Evolutionary conservation across 2,113 vertebrate species (phyloP).

Genomic region (Nesogale talazaci): DNA sequence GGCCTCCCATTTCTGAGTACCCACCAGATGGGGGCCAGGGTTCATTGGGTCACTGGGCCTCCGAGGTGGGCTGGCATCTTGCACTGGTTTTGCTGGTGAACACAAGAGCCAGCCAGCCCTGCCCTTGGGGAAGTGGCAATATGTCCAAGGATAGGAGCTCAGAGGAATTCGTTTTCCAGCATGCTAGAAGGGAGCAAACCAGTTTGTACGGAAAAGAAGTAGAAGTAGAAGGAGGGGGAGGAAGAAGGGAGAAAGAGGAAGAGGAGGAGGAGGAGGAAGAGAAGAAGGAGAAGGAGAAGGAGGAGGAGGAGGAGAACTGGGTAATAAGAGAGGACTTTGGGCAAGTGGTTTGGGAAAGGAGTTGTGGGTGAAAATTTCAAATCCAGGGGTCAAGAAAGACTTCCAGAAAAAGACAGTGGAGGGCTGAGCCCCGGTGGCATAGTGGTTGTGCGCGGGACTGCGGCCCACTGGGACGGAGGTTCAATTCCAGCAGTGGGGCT

Average conservation of each 20-base stretch:
- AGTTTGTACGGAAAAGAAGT: too few relatives aligned
- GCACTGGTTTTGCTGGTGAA: background rate
- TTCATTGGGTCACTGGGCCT: background rate
- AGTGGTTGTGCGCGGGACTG: too few relatives aligned
- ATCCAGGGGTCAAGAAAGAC: background rate
- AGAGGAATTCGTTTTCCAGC: accelerated
- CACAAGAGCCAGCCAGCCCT: background rate
- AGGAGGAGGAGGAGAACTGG: too few relatives aligned
- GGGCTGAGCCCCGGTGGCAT: too few relatives aligned
- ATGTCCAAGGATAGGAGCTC: background rate
- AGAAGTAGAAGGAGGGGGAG: background rate
- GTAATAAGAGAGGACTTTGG: background rate
- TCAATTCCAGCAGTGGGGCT: too few relatives aligned
- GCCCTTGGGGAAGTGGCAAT: background rate
- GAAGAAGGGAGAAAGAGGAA: background rate
- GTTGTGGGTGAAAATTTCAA: background rate
- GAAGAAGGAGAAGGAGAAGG: background rate
- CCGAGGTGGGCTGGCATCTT: background rate
- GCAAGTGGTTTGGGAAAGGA: background rate
- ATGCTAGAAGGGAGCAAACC: background rate
- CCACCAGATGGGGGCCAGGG: background rate
- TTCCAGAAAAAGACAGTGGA: background rate
- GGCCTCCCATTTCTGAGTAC: accelerated
- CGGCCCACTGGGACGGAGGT: too few relatives aligned
- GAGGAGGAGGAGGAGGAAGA: too few relatives aligned